These are phyloP conservation scores for Brachypodius melanocephalos DNA, from an alignment of 2,113 vertebrate genomes.

Conservation along the genomic window DNA sequence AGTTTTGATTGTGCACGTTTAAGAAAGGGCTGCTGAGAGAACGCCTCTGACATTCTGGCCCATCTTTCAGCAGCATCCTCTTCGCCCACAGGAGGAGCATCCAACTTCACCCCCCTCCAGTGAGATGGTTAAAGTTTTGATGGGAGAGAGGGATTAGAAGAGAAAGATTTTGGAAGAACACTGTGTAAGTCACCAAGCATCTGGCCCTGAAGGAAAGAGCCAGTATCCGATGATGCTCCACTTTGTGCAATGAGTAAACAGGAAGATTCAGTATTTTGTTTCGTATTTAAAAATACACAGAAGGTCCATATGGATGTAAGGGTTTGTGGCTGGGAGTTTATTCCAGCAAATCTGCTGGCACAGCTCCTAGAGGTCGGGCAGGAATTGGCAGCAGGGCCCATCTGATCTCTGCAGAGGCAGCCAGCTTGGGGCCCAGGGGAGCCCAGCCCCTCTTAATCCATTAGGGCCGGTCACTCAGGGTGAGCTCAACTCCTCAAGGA, in stretches of 20 bases:
- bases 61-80: not conserved
- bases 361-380: not conserved
- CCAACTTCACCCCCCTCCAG: not conserved
- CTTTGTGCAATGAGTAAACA: not conserved
- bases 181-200: fast-evolving
- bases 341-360: not conserved
- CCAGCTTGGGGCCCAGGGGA: not conserved
- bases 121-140: not conserved
- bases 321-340: not conserved
- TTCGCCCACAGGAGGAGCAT: not conserved
- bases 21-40: not conserved
- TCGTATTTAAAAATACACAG: not conserved
- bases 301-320: not conserved
- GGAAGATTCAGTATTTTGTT: not conserved
- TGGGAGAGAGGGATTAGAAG: not conserved
- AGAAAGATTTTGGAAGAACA: not conserved
- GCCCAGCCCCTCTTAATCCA: not conserved
- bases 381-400: not conserved
- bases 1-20: not conserved
- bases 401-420: not conserved
- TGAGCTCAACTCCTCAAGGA: not conserved
- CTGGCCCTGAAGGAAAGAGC: not conserved
- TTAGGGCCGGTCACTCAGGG: not conserved
- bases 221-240: not conserved
- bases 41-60: not conserved